phyloP scores from a whole-genome alignment of 1,140 invertebrate species.

The Atta colombica region DNA sequence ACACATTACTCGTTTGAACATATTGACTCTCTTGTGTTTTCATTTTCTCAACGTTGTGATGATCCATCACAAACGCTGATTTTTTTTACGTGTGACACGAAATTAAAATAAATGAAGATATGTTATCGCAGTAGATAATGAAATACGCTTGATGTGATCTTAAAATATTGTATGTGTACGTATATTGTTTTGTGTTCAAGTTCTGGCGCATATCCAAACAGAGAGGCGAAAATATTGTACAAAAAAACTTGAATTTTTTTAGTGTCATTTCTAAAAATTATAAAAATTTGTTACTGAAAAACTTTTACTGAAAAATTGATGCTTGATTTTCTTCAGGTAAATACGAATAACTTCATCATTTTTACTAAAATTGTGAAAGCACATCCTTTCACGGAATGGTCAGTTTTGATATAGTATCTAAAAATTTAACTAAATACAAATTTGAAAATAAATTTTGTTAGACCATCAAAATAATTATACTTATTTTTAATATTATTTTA shows the following conservation, averaged over 20 bases:
- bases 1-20: constrained; percentile 5
- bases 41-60: not conserved
- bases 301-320: not conserved
- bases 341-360: too few species aligned
- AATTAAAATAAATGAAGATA: constrained; percentile 2
- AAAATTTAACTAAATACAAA: too few species aligned
- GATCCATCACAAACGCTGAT: constrained; percentile 25
- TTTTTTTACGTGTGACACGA: not conserved
- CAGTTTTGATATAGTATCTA: too few species aligned
- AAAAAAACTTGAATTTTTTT: too few species aligned
- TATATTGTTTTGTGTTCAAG: not conserved
- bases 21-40: constrained; percentile 41
- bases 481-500: too few species aligned
- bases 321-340: too few species aligned
- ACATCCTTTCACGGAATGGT: too few species aligned
- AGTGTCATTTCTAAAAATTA: not conserved
- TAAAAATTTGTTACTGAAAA: not conserved
- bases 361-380: too few species aligned
- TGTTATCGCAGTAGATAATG: not conserved
- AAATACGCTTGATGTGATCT: not conserved
- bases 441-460: too few species aligned
- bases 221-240: not conserved
- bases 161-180: not conserved
- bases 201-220: not conserved
- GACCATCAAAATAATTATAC: too few species aligned